Percentiles rank a stretch among this genome's conserved stretches.
Conservation (phyloP, 2,113 vertebrate genomes). For the Phodopus roborovskii region DNA sequence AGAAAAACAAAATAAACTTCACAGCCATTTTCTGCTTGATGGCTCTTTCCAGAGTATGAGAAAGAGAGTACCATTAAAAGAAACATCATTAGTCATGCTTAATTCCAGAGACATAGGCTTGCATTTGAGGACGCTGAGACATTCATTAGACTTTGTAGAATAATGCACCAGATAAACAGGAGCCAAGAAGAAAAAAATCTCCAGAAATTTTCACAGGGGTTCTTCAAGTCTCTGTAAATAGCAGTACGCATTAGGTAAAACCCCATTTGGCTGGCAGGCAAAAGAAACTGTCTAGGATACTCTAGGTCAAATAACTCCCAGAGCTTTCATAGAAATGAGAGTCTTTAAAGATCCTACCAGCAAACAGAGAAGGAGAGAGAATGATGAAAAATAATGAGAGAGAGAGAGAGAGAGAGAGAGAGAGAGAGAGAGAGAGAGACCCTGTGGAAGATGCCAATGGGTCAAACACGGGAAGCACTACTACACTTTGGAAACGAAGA, state of each 20-base stretch:
- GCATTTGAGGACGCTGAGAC: neutral
- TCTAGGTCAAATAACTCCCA: neutral
- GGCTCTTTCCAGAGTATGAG: neutral
- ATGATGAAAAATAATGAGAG: too few species aligned
- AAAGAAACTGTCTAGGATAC: neutral
- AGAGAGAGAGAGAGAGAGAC: neutral
- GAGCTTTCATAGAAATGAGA: neutral
- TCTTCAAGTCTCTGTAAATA: constrained; percentile 2
- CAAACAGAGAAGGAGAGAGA: neutral
- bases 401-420: too few species aligned
- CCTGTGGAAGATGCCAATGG: neutral
- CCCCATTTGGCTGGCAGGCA: neutral
- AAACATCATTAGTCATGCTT: neutral
- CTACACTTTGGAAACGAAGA: constrained; percentile 14
- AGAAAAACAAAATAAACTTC: neutral
- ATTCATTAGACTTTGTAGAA: neutral
- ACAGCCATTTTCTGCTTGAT: neutral
- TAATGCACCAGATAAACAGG: neutral
- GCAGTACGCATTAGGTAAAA: neutral
- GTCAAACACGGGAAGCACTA: neutral
- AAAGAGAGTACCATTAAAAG: neutral
- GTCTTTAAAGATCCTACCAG: neutral
- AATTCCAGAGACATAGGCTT: neutral
- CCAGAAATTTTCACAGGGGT: neutral
- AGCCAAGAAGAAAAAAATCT: neutral